Base-by-base conservation (phyloP, 2,797 vertebrate species). In the Lepus townsendii region DNA sequence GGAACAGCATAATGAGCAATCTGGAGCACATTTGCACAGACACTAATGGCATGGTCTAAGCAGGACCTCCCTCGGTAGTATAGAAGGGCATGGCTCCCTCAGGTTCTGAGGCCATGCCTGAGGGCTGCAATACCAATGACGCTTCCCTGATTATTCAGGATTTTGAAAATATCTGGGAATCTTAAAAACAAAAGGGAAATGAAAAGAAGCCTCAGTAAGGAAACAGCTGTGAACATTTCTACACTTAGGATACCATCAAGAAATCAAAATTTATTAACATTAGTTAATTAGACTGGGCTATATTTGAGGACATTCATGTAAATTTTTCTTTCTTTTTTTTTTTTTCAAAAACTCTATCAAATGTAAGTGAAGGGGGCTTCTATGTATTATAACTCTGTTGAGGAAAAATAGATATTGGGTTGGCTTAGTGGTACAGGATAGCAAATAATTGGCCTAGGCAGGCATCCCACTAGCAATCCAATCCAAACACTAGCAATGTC, bases 1-100 rank as follows among this genome's bases (percentile, higher is more conserved):
- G 60, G n/a, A 50, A 32, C 19, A 50, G 32, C 4, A 13, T 17
- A 0, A 7, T n/a, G 7, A 6, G 4, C 0, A 1, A 50, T 19
- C 22, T 32, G 1, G 16, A 38, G 24, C 14, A 65, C 19, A 26
- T 60, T 6, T 35, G 47, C 14, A 9, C 14, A 19, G 20, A 32
- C 24, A 8, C 13, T 17, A 54, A 60, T 30, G 54, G 6, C 0
- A 0, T 50, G 20, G 5, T 22, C 16, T 0, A 4, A 66, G 27
- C 50, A 30, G 2, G 7, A 1, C 1, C 71, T 8, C 14, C 14
- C 5, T 12, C 30, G 6, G 16, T 62, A 26, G 65, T 7, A 0
- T 27, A 78, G 63, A 24, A 22, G 52, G 42, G 5, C 19, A 9
- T 12, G 32, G 12, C 54, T 63, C 11, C 1, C 17, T 2, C n/a